Evolutionary conservation across 1,140 invertebrate species (phyloP).

Genomic region (Bombus superbus): DNA sequence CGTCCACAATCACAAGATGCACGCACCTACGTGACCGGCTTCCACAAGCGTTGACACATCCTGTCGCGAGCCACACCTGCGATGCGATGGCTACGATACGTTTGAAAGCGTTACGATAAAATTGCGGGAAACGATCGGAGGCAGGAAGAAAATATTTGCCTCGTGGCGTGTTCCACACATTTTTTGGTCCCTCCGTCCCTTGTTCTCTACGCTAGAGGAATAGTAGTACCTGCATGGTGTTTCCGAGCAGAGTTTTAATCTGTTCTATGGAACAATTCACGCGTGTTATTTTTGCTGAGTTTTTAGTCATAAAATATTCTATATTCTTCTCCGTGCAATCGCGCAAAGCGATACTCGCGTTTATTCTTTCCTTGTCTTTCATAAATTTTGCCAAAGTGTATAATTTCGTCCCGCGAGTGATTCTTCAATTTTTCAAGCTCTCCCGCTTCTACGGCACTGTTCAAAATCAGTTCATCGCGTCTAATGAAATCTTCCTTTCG

Average conservation of each 20-base stretch:
- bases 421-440: too few species aligned
- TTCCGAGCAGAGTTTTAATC: neutral
- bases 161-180: neutral
- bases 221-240: neutral
- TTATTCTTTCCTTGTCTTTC: too few species aligned
- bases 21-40: conserved; percentile 71
- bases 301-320: too few species aligned
- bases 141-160: conserved; percentile 41
- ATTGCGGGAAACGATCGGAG: conserved; percentile 30
- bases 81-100: conserved; percentile 53
- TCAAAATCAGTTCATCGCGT: too few species aligned
- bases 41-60: conserved; percentile 73
- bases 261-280: neutral
- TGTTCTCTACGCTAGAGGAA: neutral
- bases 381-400: too few species aligned
- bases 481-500: too few species aligned
- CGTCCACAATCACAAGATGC: conserved; percentile 64
- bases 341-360: too few species aligned
- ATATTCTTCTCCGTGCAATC: too few species aligned
- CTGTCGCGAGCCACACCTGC: conserved; percentile 71
- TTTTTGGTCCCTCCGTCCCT: too few species aligned
- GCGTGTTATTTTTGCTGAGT: too few species aligned
- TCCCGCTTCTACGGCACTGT: too few species aligned
- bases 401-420: too few species aligned
- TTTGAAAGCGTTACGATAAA: conserved; percentile 52